A percentile compares a stretch with the other conserved stretches of the same genome.
Evolutionary conservation across 2,113 vertebrate species (phyloP).

Genomic region (Pseudolaguvia tuberculata): DNA sequence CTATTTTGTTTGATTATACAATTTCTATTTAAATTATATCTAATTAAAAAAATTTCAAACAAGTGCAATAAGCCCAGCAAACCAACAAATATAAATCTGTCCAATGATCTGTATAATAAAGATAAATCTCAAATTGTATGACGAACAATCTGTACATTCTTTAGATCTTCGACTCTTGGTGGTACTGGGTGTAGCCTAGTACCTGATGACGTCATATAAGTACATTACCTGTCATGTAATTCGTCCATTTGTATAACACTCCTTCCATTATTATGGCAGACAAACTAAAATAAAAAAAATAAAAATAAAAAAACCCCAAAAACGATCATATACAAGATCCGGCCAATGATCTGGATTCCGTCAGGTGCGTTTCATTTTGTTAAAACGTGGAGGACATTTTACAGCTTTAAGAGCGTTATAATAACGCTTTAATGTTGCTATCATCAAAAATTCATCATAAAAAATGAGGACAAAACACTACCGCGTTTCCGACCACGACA

Average conservation of each 20-base stretch:
- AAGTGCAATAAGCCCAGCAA: no score
- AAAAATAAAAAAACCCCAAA: not conserved
- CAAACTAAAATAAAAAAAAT: not conserved
- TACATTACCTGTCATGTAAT: constrained; percentile 88
- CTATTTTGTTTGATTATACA: no score
- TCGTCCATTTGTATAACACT: constrained; percentile 92
- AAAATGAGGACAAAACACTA: constrained; percentile 3
- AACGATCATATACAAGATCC: constrained; percentile 1
- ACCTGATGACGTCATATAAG: not conserved
- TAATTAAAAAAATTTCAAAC: no score
- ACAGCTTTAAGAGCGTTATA: not conserved
- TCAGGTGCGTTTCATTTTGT: constrained; percentile 3
- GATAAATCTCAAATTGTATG: not conserved
- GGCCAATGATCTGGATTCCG: constrained; percentile 13
- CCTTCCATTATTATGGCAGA: constrained; percentile 77
- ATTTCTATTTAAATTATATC: no score
- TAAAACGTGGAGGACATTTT: not conserved
- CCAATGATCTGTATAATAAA: no score
- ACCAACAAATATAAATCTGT: no score
- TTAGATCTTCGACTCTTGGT: not conserved
- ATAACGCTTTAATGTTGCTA: constrained; percentile 10
- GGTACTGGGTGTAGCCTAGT: not conserved
- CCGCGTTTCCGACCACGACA: not conserved
- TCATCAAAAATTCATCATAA: constrained; percentile 16
- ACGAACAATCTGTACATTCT: not conserved